Conservation (phyloP, 2,888 invertebrate genomes). For the Plebejus melissa region DNA sequence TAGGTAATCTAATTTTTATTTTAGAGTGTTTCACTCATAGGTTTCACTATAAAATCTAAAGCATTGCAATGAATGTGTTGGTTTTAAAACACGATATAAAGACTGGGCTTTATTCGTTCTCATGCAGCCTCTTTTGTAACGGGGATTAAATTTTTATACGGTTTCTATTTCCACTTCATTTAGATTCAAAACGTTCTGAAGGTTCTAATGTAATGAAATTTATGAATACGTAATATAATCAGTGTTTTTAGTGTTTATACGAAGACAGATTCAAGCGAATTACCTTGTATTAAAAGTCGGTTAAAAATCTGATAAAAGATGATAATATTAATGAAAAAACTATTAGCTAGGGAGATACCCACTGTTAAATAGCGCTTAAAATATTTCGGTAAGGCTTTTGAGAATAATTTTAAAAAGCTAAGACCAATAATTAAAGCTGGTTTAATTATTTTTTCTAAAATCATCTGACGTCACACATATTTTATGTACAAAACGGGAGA, state of each 20-base stretch:
- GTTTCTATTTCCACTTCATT: constrained; percentile 18
- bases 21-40: not conserved
- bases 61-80: not conserved
- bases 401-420: not conserved
- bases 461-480: too few relatives aligned
- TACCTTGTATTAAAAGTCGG: not conserved
- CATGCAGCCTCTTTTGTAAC: constrained; percentile 14
- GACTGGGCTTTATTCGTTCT: not conserved
- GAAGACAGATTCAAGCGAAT: not conserved
- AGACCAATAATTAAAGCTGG: not conserved
- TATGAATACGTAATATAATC: not conserved
- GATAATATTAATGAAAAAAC: too few relatives aligned
- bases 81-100: not conserved
- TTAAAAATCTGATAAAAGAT: not conserved
- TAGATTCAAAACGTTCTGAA: constrained; percentile 6
- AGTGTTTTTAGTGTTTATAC: not conserved
- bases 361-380: too few relatives aligned
- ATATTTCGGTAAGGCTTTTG: not conserved
- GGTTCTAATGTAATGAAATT: constrained; percentile 7
- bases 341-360: too few relatives aligned
- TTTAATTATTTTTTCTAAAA: too few relatives aligned
- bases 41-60: not conserved
- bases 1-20: not conserved
- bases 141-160: constrained; percentile 7
- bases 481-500: not conserved